phyloP scores from a whole-genome alignment of 2,888 invertebrate species.

The Cosmia trapezina region DNA sequence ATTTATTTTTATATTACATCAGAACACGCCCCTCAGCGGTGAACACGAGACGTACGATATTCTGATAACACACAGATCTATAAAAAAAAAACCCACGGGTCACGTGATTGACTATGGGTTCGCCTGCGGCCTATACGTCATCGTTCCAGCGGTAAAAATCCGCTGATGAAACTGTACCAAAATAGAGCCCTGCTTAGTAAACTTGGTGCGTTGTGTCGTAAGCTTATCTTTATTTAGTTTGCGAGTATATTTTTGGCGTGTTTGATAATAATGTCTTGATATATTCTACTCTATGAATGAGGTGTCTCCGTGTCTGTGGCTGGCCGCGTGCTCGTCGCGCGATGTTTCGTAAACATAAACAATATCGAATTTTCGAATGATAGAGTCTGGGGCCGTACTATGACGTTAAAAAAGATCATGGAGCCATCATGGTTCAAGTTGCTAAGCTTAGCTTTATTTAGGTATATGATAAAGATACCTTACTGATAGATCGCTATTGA shows the following conservation, averaged over 20 bases:
- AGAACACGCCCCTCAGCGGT: constrained; percentile 21
- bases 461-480: too few relatives aligned
- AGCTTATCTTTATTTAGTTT: constrained; percentile 46
- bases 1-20: constrained; percentile 45
- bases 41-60: constrained; percentile 20
- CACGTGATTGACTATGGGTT: constrained; percentile 39
- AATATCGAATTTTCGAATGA: background rate
- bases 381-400: too few relatives aligned
- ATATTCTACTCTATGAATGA: constrained; percentile 1
- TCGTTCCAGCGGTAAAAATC: background rate
- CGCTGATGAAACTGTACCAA: constrained; percentile 49
- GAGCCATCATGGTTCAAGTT: too few relatives aligned
- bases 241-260: constrained; percentile 18
- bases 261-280: background rate
- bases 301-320: constrained; percentile 9
- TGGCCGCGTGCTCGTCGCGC: constrained; percentile 8
- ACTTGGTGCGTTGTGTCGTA: constrained; percentile 39
- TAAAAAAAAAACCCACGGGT: constrained; percentile 19
- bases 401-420: too few relatives aligned
- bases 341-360: constrained; percentile 15
- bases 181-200: constrained; percentile 42
- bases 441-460: too few relatives aligned
- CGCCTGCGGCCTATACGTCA: background rate
- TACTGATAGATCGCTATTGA: too few relatives aligned
- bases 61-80: constrained; percentile 25